Conservation (phyloP, 2,113 vertebrate species). For the Rostratula benghalensis region DNA sequence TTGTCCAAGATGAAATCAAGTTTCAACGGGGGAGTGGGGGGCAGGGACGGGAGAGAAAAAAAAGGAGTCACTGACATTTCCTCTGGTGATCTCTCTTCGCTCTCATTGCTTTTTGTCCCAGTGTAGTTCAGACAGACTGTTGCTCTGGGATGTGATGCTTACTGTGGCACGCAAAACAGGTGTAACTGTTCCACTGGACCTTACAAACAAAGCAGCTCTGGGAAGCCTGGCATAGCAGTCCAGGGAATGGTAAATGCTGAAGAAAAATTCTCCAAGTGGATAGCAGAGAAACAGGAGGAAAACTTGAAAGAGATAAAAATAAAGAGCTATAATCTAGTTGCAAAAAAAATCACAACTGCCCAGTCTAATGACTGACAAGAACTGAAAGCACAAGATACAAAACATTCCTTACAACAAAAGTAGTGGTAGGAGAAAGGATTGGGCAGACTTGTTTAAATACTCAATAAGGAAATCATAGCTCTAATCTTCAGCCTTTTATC, state of each 20-base stretch:
- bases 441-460: not conserved
- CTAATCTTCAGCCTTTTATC: not conserved
- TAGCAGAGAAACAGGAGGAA: not conserved
- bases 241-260: not conserved
- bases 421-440: not conserved
- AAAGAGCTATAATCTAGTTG: not conserved
- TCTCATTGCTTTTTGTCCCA: not conserved
- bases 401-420: not conserved
- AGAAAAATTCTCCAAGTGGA: not conserved
- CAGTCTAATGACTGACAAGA: not conserved
- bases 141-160: not conserved
- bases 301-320: not conserved
- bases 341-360: not conserved
- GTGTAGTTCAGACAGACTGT: not conserved
- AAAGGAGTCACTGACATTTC: not conserved
- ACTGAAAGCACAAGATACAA: not conserved
- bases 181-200: accelerated
- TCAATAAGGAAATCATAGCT: not conserved
- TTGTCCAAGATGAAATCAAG: not conserved
- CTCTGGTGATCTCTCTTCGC: not conserved
- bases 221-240: not conserved
- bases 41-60: no score
- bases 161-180: not conserved
- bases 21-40: no score
- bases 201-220: not conserved